A percentile compares a stretch with the other conserved stretches of the same genome.
phyloP scores from a whole-genome alignment of 2,113 vertebrate genomes.

The Suncus etruscus region DNA sequence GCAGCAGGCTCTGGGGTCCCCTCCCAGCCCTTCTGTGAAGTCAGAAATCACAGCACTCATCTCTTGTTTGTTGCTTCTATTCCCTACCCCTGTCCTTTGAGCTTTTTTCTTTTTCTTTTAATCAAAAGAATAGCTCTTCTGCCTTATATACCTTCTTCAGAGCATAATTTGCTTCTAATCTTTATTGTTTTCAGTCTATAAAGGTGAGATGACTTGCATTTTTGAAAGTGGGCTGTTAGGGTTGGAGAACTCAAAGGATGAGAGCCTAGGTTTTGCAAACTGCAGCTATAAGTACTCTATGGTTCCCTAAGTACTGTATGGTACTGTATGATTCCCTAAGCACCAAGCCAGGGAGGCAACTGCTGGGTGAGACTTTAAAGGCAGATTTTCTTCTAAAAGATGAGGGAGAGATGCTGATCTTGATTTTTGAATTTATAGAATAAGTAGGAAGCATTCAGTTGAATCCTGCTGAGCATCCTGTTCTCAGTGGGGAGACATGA shows the following conservation, averaged over 20 bases:
- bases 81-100: neutral
- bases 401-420: neutral
- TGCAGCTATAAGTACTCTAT: too few relatives aligned
- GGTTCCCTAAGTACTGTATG: too few relatives aligned
- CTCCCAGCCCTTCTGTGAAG: neutral
- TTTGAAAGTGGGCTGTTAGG: neutral
- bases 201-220: neutral
- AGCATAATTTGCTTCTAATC: neutral
- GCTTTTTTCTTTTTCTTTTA: neutral
- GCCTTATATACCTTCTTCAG: neutral
- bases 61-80: neutral
- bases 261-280: too few relatives aligned
- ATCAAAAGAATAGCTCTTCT: neutral
- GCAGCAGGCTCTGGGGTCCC: neutral
- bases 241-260: too few relatives aligned
- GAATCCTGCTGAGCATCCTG: neutral
- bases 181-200: neutral
- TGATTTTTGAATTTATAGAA: neutral
- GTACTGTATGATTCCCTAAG: too few relatives aligned
- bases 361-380: too few relatives aligned
- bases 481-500: neutral
- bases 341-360: too few relatives aligned
- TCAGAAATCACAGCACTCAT: constrained; percentile 12
- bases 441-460: neutral
- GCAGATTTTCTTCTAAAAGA: too few relatives aligned